Evolutionary conservation across 2,797 vertebrate species (phyloP).

Genomic region (Pachyuromys duprasi): DNA sequence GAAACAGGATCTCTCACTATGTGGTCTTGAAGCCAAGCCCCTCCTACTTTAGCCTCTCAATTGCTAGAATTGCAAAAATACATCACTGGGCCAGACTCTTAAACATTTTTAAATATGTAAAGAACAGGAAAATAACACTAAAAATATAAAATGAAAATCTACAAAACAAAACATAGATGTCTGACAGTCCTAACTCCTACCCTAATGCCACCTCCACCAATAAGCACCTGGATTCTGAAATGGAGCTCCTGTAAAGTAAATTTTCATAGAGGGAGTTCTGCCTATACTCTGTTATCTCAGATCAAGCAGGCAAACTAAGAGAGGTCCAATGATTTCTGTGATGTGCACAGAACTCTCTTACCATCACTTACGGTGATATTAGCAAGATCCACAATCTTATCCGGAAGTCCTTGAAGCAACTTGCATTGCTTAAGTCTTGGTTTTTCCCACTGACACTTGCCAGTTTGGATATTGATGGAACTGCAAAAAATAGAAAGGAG

Average conservation of each 20-base stretch:
- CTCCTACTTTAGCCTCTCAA: neutral
- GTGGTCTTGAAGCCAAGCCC: neutral
- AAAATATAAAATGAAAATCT: slow-evolving; percentile 10
- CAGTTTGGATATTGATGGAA: slow-evolving; percentile 78
- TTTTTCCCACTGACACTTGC: slow-evolving; percentile 83
- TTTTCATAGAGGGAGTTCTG: neutral
- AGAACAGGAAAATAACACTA: neutral
- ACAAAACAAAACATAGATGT: neutral
- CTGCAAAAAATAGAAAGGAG: slow-evolving; percentile 75
- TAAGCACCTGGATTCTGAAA: slow-evolving; percentile 27
- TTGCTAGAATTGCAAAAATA: neutral
- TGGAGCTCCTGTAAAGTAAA: neutral
- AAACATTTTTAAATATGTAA: slow-evolving; percentile 34
- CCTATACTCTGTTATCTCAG: neutral
- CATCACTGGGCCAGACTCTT: neutral
- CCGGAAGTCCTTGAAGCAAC: slow-evolving; percentile 81
- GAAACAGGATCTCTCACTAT: neutral
- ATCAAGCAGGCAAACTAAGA: neutral
- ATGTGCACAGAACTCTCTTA: slow-evolving; percentile 71
- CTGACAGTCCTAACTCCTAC: neutral
- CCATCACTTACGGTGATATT: slow-evolving; percentile 82
- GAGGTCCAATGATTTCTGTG: slow-evolving; percentile 7
- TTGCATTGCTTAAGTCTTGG: slow-evolving; percentile 80
- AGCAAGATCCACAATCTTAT: slow-evolving; percentile 84
- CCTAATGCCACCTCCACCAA: neutral